These are phyloP conservation scores for Hirundo rustica DNA, from an alignment of 2,797 vertebrate genomes.

Conservation along the genomic window DNA sequence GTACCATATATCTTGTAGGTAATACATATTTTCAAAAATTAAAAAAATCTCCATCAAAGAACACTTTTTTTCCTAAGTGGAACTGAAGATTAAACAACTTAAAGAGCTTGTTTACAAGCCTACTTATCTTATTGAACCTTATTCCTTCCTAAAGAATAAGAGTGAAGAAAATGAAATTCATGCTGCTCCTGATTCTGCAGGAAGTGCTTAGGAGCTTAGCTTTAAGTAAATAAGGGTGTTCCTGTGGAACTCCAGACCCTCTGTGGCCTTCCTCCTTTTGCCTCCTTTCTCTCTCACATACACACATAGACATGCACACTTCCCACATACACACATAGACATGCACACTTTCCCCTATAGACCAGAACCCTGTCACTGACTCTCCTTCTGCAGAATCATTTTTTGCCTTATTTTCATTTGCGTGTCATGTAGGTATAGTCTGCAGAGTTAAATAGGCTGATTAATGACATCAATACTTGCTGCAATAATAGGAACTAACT, in stretches of 20 bases:
- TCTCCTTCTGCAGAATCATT: background rate
- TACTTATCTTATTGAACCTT: background rate
- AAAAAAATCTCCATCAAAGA: background rate
- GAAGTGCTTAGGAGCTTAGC: background rate
- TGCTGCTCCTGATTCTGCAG: background rate
- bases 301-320: background rate
- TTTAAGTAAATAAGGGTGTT: background rate
- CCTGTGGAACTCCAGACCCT: background rate
- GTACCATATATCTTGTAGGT: background rate
- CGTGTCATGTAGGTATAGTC: background rate
- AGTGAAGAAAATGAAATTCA: slow-evolving; percentile 5
- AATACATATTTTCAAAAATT: background rate
- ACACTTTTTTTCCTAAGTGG: background rate
- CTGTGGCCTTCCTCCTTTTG: background rate
- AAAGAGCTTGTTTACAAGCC: background rate
- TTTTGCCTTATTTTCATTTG: background rate
- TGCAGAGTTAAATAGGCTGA: background rate
- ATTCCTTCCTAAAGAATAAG: background rate
- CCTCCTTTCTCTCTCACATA: background rate
- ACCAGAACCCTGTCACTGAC: background rate
- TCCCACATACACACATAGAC: fast-evolving
- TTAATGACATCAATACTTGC: background rate
- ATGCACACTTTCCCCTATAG: fast-evolving
- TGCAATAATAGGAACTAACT: background rate
- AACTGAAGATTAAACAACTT: background rate